Percentiles rank a stretch among this genome's conserved stretches.
Evolutionary conservation across 1,140 invertebrate genomes (phyloP).

Genomic region (Heliconius eleuchia): DNA sequence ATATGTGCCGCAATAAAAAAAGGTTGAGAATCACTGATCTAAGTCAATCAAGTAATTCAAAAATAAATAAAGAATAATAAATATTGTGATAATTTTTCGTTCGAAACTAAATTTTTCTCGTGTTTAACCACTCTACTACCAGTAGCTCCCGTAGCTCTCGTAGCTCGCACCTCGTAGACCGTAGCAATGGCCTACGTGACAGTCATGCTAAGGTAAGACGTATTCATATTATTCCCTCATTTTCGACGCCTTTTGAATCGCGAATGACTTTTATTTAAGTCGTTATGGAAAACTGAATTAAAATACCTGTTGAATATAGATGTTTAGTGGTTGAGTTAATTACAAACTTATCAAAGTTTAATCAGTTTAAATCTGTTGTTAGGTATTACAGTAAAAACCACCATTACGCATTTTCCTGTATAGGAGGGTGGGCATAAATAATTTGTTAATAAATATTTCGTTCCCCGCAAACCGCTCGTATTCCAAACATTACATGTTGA

Average conservation of each 20-base stretch:
- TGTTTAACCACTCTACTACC: background rate
- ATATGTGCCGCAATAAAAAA: too few species aligned
- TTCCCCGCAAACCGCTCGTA: too few species aligned
- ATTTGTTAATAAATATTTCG: too few species aligned
- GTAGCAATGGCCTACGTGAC: slow-evolving; percentile 13
- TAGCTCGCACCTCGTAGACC: background rate
- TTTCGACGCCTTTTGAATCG: slow-evolving; percentile 13
- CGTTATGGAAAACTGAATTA: slow-evolving; percentile 6
- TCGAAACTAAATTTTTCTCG: background rate
- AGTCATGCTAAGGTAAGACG: slow-evolving; percentile 13
- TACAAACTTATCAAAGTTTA: background rate
- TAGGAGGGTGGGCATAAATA: too few species aligned
- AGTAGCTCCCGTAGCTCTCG: background rate
- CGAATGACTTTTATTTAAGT: slow-evolving; percentile 11
- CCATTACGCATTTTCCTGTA: too few species aligned
- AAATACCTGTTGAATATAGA: background rate
- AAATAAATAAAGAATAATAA: too few species aligned
- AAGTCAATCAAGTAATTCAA: too few species aligned
- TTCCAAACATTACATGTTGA: too few species aligned
- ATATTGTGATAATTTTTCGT: background rate
- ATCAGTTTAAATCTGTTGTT: background rate
- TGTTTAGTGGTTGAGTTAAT: background rate
- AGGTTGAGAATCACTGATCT: too few species aligned
- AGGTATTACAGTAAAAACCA: background rate
- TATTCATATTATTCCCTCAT: slow-evolving; percentile 15